These are phyloP conservation scores for Tetanocera ferruginea DNA, from an alignment of 2,888 invertebrate species.

Conservation along the genomic window DNA sequence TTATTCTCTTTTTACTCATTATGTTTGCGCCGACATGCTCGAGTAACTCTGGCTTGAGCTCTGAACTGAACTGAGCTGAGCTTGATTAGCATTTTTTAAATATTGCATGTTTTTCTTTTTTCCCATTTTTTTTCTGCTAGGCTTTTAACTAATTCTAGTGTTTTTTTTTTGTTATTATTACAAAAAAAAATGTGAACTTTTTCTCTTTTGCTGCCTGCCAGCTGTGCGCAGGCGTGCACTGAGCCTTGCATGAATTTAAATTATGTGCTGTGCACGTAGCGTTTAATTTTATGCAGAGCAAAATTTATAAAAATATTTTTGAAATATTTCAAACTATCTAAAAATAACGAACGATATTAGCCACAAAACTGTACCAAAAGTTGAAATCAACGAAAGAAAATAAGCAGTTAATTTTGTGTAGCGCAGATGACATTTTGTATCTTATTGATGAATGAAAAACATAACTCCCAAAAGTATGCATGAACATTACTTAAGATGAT, in stretches of 20 bases:
- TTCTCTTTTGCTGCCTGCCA: not conserved
- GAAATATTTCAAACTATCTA: not conserved
- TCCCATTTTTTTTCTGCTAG: not conserved
- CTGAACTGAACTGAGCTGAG: not conserved
- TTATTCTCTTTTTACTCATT: not conserved
- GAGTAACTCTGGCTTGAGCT: not conserved
- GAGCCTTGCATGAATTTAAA: constrained; percentile 1
- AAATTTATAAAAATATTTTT: constrained; percentile 28
- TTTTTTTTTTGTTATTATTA: not conserved
- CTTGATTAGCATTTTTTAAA: constrained; percentile 16
- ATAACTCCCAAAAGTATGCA: too few species aligned
- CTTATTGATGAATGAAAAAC: too few species aligned
- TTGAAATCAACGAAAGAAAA: too few species aligned
- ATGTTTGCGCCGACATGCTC: not conserved
- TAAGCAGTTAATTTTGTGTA: too few species aligned
- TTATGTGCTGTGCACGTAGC: constrained; percentile 44
- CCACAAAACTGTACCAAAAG: not conserved
- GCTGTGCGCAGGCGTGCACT: constrained; percentile 17
- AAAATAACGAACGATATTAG: not conserved
- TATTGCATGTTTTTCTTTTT: constrained; percentile 1
- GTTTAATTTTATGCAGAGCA: constrained; percentile 57
- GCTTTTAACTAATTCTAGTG: not conserved
- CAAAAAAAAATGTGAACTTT: not conserved
- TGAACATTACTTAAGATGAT: too few species aligned
- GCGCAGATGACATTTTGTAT: not conserved